Conservation (phyloP, 2,113 vertebrate genomes). For the Periophthalmodon schlosseri region DNA sequence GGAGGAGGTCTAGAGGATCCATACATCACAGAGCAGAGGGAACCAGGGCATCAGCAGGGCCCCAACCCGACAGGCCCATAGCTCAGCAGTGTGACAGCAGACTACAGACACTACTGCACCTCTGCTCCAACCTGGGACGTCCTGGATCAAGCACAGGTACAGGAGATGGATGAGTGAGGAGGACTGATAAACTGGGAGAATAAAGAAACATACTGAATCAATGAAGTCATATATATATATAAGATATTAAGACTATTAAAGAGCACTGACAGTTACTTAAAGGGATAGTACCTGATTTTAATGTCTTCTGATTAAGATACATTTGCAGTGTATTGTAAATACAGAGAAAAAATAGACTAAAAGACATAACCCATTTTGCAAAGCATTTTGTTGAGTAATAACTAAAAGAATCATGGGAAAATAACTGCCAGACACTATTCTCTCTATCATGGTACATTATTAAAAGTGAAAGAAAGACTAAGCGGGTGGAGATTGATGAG, state of each 20-base stretch:
- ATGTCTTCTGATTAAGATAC: too few species aligned
- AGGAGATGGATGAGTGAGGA: slow-evolving; percentile 40
- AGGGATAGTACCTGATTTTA: too few species aligned
- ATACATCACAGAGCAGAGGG: slow-evolving; percentile 74
- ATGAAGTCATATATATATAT: slow-evolving; percentile 30
- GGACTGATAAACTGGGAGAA: slow-evolving; percentile 37
- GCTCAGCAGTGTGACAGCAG: slow-evolving; percentile 67
- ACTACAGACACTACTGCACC: slow-evolving; percentile 60
- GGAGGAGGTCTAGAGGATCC: slow-evolving; percentile 67
- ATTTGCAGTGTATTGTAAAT: too few species aligned
- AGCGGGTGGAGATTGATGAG: too few species aligned
- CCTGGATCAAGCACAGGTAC: slow-evolving; percentile 26
- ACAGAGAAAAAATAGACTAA: too few species aligned
- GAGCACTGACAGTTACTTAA: too few species aligned
- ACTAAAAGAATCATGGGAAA: too few species aligned
- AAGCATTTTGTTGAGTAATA: too few species aligned
- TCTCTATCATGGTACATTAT: too few species aligned
- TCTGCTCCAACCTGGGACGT: slow-evolving; percentile 29
- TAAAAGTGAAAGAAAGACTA: too few species aligned
- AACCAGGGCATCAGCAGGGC: slow-evolving; percentile 64
- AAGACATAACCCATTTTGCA: too few species aligned
- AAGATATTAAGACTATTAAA: not conserved
- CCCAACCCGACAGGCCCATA: slow-evolving; percentile 67
- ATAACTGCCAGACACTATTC: too few species aligned
- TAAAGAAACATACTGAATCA: slow-evolving; percentile 28